phyloP scores from a whole-genome alignment of 92 coral and sea anemone species.

The Pocillopora meandrina region DNA sequence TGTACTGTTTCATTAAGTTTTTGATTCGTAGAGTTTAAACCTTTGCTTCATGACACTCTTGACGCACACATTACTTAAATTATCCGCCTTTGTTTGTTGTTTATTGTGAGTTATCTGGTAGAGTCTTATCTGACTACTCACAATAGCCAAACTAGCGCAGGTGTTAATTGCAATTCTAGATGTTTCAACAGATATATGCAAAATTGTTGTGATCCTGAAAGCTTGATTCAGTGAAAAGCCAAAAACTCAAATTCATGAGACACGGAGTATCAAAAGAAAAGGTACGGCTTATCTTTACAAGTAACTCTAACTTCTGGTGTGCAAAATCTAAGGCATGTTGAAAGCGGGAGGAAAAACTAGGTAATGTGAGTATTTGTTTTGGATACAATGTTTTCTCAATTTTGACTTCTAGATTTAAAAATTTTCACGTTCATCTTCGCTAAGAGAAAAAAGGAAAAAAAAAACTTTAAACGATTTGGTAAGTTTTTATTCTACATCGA shows the following conservation, averaged over 20 bases:
- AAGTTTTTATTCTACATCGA: slow-evolving; percentile 7
- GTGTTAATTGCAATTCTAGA: not conserved
- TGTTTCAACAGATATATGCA: not conserved
- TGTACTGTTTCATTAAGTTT: too few relatives aligned
- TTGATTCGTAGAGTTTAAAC: not conserved
- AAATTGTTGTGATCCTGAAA: not conserved
- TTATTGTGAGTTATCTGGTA: not conserved
- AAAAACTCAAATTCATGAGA: not conserved
- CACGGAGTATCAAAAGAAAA: not conserved
- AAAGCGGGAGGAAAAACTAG: too few relatives aligned
- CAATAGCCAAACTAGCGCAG: slow-evolving; percentile 5
- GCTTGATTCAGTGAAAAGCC: not conserved
- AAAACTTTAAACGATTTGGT: not conserved
- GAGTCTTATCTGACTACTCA: not conserved
- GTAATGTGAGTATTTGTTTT: not conserved
- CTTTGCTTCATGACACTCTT: not conserved
- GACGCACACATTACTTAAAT: not conserved
- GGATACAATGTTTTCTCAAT: not conserved
- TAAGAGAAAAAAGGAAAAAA: too few relatives aligned
- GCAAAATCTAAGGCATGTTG: too few relatives aligned
- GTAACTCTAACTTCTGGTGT: too few relatives aligned
- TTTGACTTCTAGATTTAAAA: not conserved
- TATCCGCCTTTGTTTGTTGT: not conserved
- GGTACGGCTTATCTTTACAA: not conserved
- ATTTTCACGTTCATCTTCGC: not conserved